These are phyloP conservation scores for Botia almorhae DNA, from an alignment of 2,797 vertebrate species.

Conservation along the genomic window DNA sequence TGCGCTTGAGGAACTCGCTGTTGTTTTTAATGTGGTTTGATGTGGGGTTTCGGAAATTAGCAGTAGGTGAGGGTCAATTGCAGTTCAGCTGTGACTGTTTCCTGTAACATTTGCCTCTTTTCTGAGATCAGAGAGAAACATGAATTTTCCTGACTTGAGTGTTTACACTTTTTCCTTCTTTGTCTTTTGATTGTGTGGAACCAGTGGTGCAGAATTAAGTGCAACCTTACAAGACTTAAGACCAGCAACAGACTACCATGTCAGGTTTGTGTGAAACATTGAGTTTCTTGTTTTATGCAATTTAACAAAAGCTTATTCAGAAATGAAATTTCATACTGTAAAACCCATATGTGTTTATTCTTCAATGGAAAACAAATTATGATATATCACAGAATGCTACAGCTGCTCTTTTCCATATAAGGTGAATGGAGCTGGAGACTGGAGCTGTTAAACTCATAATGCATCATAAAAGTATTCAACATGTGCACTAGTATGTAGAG, in stretches of 20 bases:
- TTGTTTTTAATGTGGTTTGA: conserved; percentile 14
- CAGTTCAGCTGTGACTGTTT: conserved; percentile 1
- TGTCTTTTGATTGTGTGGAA: conserved; percentile 34
- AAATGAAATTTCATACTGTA: neutral
- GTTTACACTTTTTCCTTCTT: neutral
- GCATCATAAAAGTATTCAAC: no score
- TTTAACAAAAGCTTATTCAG: neutral
- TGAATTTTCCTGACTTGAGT: neutral
- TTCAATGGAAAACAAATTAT: no score
- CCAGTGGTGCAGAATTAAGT: conserved; percentile 89
- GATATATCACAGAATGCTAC: no score
- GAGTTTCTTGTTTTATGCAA: neutral
- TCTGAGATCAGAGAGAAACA: neutral
- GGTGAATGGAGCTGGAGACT: no score
- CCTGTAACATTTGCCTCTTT: neutral
- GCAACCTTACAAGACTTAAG: conserved; percentile 91
- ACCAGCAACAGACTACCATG: conserved; percentile 95
- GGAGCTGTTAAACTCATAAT: no score
- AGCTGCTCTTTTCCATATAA: no score
- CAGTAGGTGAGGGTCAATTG: neutral
- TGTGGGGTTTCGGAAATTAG: conserved; percentile 2
- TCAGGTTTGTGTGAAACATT: conserved; percentile 78
- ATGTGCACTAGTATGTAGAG: no score
- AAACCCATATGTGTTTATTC: no score
- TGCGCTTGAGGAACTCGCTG: conserved; percentile 6